phyloP scores from a whole-genome alignment of 2,113 vertebrate species.

The Pagrus major region DNA sequence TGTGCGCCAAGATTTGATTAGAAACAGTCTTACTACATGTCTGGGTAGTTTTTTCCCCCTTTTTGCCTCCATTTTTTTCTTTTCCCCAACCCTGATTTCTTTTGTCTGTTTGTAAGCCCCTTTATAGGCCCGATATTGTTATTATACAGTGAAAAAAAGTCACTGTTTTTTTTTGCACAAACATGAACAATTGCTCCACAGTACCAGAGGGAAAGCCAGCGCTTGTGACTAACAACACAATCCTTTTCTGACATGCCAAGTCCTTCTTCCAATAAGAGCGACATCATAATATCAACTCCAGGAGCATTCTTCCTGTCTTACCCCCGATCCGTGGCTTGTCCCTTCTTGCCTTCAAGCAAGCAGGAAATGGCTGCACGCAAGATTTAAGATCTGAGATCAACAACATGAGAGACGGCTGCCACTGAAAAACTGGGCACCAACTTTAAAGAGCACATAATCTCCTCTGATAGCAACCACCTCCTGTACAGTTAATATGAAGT shows the following conservation, averaged over 20 bases:
- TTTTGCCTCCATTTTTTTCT: background rate
- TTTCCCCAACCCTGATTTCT: slow-evolving; percentile 21
- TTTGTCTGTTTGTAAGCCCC: slow-evolving; percentile 43
- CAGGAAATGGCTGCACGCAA: slow-evolving; percentile 60
- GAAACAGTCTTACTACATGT: slow-evolving; percentile 72
- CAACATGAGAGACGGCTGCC: slow-evolving; percentile 48
- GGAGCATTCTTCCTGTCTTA: slow-evolving; percentile 72
- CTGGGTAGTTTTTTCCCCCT: slow-evolving; percentile 28
- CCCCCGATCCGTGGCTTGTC: slow-evolving; percentile 74
- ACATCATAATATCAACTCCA: slow-evolving; percentile 63
- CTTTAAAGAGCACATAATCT: slow-evolving; percentile 25
- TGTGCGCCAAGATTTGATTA: slow-evolving; percentile 69
- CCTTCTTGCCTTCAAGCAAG: slow-evolving; percentile 79
- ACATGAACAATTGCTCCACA: slow-evolving; percentile 30
- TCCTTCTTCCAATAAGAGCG: slow-evolving; percentile 43
- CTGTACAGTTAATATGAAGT: background rate
- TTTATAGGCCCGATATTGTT: background rate
- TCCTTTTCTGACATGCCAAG: slow-evolving; percentile 48
- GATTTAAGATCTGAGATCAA: slow-evolving; percentile 62
- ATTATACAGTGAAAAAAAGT: background rate
- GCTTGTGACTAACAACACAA: slow-evolving; percentile 40
- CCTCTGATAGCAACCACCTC: background rate
- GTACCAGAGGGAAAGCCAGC: slow-evolving; percentile 4
- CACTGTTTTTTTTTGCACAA: background rate
- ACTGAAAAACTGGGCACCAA: slow-evolving; percentile 29